Evolutionary conservation across 2,113 vertebrate genomes (phyloP).

Genomic region (Melanocharis versteri): DNA sequence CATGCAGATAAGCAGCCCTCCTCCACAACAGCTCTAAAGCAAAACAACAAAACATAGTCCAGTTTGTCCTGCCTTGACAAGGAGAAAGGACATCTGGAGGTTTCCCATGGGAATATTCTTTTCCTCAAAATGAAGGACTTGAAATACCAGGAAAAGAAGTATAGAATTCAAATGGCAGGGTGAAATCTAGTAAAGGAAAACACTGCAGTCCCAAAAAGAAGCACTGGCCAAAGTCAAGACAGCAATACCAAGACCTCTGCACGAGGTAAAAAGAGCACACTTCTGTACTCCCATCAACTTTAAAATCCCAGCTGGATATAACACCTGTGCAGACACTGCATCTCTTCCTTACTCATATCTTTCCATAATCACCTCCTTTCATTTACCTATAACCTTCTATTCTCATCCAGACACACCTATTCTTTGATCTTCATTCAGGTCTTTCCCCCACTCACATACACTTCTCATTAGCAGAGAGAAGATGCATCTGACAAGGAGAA

Average conservation of each 20-base stretch:
- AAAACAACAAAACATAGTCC: background rate
- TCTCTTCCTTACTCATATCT: background rate
- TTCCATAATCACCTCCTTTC: constrained; percentile 40
- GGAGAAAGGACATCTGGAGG: background rate
- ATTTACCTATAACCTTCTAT: constrained; percentile 56
- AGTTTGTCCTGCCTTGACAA: background rate
- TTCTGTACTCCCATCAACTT: background rate
- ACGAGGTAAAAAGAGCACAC: background rate
- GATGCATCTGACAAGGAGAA: background rate
- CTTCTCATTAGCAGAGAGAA: constrained; percentile 9
- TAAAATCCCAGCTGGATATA: background rate
- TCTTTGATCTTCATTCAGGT: constrained; percentile 53
- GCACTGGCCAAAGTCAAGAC: background rate
- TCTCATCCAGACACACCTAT: constrained; percentile 54
- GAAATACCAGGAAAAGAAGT: background rate
- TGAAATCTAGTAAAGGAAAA: background rate
- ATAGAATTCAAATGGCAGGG: background rate
- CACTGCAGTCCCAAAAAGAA: background rate
- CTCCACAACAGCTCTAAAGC: background rate
- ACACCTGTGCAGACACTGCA: constrained; percentile 2
- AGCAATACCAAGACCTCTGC: background rate
- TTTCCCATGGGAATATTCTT: background rate
- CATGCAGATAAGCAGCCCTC: background rate
- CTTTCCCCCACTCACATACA: constrained; percentile 29
- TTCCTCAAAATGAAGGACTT: background rate